phyloP scores from a whole-genome alignment of 2,797 vertebrate genomes.

The Sebastes vulpes region DNA sequence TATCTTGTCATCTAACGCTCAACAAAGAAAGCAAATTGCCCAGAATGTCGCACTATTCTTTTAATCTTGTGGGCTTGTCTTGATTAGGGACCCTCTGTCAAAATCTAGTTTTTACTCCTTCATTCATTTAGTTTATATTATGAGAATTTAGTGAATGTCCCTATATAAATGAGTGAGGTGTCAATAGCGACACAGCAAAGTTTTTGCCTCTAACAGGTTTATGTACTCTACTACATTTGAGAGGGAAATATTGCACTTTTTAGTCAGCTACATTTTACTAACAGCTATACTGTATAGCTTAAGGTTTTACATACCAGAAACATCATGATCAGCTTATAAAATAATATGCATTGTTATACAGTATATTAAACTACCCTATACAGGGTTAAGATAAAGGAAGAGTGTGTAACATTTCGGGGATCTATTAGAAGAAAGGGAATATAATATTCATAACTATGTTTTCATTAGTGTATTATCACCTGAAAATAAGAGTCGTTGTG shows the following conservation, averaged over 20 bases:
- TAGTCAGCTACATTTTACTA: neutral
- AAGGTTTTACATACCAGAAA: neutral
- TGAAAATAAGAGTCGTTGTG: no score
- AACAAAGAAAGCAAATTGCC: neutral
- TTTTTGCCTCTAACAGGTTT: neutral
- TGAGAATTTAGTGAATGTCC: neutral
- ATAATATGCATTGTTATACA: neutral
- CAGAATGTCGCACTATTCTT: neutral
- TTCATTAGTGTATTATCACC: no score
- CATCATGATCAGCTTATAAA: neutral
- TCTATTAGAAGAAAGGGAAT: no score
- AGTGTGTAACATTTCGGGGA: no score
- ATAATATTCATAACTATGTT: no score
- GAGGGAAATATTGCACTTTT: neutral
- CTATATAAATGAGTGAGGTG: neutral
- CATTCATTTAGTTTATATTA: neutral
- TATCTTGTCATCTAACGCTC: neutral
- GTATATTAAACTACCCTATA: neutral
- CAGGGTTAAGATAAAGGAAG: neutral
- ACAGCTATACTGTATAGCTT: neutral
- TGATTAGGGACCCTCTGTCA: neutral
- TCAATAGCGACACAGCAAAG: neutral
- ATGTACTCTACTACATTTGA: neutral
- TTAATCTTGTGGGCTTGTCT: no score
- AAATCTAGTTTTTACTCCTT: neutral